These are phyloP conservation scores for Megalonaias nervosa DNA, from an alignment of 1,140 invertebrate genomes.

Conservation along the genomic window DNA sequence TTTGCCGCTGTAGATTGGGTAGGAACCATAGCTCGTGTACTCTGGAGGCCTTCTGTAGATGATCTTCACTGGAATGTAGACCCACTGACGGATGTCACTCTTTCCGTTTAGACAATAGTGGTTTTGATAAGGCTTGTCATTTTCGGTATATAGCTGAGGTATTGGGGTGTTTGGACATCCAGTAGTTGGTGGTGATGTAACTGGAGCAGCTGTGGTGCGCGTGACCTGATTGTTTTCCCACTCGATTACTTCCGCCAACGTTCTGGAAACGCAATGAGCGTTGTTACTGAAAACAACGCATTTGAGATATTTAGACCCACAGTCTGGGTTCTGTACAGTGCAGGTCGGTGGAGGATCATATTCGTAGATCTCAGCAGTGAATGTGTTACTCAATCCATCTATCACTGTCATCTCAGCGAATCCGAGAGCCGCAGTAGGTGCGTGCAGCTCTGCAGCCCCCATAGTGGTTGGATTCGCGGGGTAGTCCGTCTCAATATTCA, in stretches of 20 bases:
- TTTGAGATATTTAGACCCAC: conserved; percentile 51
- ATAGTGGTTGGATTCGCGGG: no score
- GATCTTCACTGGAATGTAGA: conserved; percentile 59
- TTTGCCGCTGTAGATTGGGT: conserved; percentile 52
- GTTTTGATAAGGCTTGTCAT: conserved; percentile 40
- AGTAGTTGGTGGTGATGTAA: background rate
- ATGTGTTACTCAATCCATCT: no score
- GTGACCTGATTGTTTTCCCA: conserved; percentile 17
- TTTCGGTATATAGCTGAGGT: background rate
- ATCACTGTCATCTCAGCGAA: no score
- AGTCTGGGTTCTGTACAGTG: conserved; percentile 34
- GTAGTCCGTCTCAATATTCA: no score
- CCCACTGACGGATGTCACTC: conserved; percentile 58
- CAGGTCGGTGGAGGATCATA: conserved; percentile 22
- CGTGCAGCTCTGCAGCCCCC: no score
- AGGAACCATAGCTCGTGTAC: conserved; percentile 47
- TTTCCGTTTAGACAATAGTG: background rate
- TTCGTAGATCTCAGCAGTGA: no score
- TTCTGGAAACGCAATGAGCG: conserved; percentile 11
- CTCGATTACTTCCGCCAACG: conserved; percentile 20
- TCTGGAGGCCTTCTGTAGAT: conserved; percentile 51
- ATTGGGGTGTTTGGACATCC: background rate
- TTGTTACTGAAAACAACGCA: conserved; percentile 19
- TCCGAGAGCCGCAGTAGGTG: no score
- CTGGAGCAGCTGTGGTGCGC: conserved; percentile 15